Evolutionary conservation across 2,797 vertebrate genomes (phyloP).

Genomic region (Dryobates pubescens): DNA sequence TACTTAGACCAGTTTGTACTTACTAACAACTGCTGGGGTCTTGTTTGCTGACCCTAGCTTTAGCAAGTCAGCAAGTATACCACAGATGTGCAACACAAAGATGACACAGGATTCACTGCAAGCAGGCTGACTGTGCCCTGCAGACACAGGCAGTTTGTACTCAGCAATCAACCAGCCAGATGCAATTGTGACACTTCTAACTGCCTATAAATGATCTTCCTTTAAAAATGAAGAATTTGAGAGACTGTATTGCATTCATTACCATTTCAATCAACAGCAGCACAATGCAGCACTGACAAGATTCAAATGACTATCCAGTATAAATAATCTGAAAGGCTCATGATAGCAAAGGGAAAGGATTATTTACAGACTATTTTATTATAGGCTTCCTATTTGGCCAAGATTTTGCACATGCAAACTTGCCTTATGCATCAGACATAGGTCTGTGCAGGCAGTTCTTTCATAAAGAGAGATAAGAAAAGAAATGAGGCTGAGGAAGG

Average conservation of each 20-base stretch:
- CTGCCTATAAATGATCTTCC: constrained; percentile 17
- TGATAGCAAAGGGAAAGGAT: not conserved
- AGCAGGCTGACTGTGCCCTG: not conserved
- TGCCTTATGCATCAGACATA: not conserved
- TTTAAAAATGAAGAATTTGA: not conserved
- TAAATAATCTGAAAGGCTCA: constrained; percentile 14
- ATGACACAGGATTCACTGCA: not conserved
- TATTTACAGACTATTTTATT: constrained; percentile 22
- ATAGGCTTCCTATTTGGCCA: constrained; percentile 9
- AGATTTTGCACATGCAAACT: constrained; percentile 2
- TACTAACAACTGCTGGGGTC: not conserved
- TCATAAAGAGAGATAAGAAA: constrained; percentile 25
- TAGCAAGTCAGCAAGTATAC: not conserved
- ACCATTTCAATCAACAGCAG: constrained; percentile 54
- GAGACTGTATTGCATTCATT: constrained; percentile 42
- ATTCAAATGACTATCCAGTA: constrained; percentile 31
- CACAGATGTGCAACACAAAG: not conserved
- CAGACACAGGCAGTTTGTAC: not conserved
- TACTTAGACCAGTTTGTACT: not conserved
- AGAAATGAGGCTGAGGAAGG: constrained; percentile 32
- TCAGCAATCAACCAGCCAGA: constrained; percentile 24
- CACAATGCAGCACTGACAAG: constrained; percentile 50
- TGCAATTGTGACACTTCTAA: constrained; percentile 22
- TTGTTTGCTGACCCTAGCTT: constrained; percentile 8
- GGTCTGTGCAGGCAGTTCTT: not conserved